Base-by-base conservation (phyloP, 53 echinoderm and acorn worm genomes). In the Temnopleurus reevesii region DNA sequence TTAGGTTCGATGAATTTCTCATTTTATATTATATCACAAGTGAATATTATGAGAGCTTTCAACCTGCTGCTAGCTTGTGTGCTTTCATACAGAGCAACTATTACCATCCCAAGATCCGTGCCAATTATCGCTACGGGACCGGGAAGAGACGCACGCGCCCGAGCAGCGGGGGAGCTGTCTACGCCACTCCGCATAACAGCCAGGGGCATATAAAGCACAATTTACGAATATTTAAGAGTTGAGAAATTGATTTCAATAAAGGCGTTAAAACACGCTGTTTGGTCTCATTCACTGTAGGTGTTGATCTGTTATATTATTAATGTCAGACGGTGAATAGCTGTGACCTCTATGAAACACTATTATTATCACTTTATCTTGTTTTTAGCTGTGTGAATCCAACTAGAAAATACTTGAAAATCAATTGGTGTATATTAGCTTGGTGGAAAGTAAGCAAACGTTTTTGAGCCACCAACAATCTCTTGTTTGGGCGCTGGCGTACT, bases 61-160 rank as follows among this genome's bases (percentile, higher is more conserved):
- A 18, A 5, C 85, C 43, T 85, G 85, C 60, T 85, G 61, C 7
- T 85, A 19, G 8, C 23, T 5, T 41, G 4, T 45, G 12, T 60
- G 44, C 46, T 26, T 85, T 1, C 53, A 66, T 21, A 47, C 71
- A 66, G 66, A 49, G 88, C 13, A 38, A 66, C 71, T 47, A 87
- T 87, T 87, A 87, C 46, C 8, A 29, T 34, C 65, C 35, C 2
- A 49, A 34, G 27, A 8, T 19, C 19, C 6, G 9, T 54, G n/a
- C 12, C 88, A 87, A 87, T 87, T 87, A 87, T 87, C 88, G 53
- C 88, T 66, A 87, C 88, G 47, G 66, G 88, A 87, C 71, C 24
- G 12, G 34, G 88, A 6, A 66, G 71, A 34, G 28, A 2, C 33
- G 71, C 88, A 87, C 88, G 88, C 66, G 88, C 88, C 71, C 53